phyloP scores from a whole-genome alignment of 2,797 vertebrate species.

The Meriones psammophilus region DNA sequence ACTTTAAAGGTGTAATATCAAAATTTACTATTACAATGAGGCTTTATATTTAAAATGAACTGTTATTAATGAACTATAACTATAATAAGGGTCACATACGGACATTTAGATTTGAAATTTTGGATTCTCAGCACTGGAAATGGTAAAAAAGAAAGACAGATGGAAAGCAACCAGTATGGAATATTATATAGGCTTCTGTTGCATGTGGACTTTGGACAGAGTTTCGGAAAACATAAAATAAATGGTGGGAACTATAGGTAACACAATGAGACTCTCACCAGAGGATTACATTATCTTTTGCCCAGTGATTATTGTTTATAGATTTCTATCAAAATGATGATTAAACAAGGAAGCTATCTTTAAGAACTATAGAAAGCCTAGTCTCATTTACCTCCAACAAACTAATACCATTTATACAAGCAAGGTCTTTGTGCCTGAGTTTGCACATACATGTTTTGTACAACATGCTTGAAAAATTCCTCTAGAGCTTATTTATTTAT shows the following conservation, averaged over 20 bases:
- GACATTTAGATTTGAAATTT: background rate
- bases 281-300: background rate
- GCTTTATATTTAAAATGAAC: background rate
- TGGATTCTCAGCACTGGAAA: background rate
- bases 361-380: background rate
- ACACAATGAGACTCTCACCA: background rate
- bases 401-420: background rate
- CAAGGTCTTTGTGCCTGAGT: background rate
- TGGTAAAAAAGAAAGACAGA: background rate
- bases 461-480: background rate
- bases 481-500: background rate
- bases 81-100: background rate
- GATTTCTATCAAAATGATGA: background rate
- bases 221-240: background rate
- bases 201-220: background rate
- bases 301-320: background rate
- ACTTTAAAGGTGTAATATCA: background rate
- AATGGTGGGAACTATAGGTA: background rate
- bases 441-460: accelerated
- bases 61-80: background rate
- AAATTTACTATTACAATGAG: background rate
- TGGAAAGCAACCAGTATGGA: background rate
- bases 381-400: background rate
- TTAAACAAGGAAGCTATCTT: constrained; percentile 28
- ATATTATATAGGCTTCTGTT: background rate